These are phyloP conservation scores for Cavia aperea DNA, from an alignment of 2,113 vertebrate genomes.

Conservation along the genomic window DNA sequence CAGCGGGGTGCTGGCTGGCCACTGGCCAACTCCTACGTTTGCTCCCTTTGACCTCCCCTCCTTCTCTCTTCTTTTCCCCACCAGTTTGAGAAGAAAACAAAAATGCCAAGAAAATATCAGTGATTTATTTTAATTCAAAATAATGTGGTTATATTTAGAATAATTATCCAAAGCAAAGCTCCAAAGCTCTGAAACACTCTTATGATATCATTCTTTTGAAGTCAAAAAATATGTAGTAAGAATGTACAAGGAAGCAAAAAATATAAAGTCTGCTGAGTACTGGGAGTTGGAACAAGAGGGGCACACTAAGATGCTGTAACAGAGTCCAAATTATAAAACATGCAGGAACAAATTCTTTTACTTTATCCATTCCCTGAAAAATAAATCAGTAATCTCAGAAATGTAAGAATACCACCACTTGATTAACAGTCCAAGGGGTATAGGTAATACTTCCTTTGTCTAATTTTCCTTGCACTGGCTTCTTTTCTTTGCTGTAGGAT, in stretches of 20 bases:
- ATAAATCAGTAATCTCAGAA: constrained; percentile 44
- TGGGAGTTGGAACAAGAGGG: constrained; percentile 52
- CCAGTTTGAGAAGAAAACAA: constrained; percentile 48
- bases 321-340: constrained; percentile 60
- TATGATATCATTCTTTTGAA: constrained; percentile 58
- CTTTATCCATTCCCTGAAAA: constrained; percentile 31
- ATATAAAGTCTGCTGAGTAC: constrained; percentile 72
- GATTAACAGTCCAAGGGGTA: constrained; percentile 17
- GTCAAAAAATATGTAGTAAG: constrained; percentile 70
- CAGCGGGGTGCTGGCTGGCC: background rate
- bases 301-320: constrained; percentile 48
- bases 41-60: background rate
- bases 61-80: background rate
- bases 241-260: constrained; percentile 71
- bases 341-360: constrained; percentile 62
- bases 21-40: background rate
- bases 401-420: constrained; percentile 42
- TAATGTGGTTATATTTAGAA: constrained; percentile 72
- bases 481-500: constrained; percentile 33
- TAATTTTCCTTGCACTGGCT: constrained; percentile 36
- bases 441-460: constrained; percentile 4
- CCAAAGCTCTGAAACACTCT: constrained; percentile 66
- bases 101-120: constrained; percentile 58
- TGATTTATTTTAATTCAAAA: constrained; percentile 80
- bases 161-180: constrained; percentile 69